Percentiles rank a stretch among this genome's conserved stretches.
Conservation (phyloP, 35 echinoderm and acorn worm species). For the Anneissia japonica region DNA sequence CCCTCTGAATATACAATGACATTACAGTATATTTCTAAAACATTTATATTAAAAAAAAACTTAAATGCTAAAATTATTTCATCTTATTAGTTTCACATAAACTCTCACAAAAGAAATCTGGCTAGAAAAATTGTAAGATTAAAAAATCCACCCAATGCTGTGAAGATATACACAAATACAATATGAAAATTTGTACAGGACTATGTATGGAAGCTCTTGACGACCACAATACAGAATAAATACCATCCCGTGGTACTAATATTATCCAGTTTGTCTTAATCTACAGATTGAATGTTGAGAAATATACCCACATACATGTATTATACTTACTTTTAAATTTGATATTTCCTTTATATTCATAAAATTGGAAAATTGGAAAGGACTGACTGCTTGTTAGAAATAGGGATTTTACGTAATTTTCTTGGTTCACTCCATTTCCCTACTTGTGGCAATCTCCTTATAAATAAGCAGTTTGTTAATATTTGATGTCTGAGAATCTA, state of each 20-base stretch:
- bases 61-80: background rate
- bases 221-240: background rate
- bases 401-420: no score
- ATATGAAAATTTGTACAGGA: background rate
- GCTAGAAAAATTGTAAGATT: background rate
- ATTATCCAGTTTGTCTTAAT: background rate
- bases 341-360: background rate
- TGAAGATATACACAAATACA: background rate
- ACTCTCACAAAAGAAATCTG: background rate
- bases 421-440: background rate
- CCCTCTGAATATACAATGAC: no score
- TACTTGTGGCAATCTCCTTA: background rate
- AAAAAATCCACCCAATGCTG: background rate
- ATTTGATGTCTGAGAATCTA: background rate
- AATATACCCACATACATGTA: background rate
- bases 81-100: background rate
- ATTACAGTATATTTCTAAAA: no score
- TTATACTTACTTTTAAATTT: background rate
- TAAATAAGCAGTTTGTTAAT: background rate
- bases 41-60: background rate
- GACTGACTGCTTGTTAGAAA: no score
- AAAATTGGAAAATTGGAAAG: no score
- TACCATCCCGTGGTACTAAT: background rate
- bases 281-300: background rate
- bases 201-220: background rate